Base-by-base conservation (phyloP, 2,888 invertebrate species). In the Acanthococcus lagerstroemiae region DNA sequence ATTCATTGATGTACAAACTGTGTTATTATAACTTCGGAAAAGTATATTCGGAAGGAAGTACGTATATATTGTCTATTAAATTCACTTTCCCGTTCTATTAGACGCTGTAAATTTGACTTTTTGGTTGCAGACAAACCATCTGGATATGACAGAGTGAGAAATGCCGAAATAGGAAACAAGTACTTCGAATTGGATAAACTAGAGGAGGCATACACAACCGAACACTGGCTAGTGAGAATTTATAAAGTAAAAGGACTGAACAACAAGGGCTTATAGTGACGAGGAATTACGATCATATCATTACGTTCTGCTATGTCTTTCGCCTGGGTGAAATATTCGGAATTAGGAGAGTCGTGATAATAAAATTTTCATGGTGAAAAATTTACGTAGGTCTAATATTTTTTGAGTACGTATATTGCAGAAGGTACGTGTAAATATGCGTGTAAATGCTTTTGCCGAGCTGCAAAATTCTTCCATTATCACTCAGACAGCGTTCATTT, bases 1-100 rank as follows among this genome's bases (percentile, higher is more conserved):
- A 99, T 80, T 96, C 94, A 74, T 84, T 97, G 69, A 99, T 97
- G 97, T 97, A 99, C 81, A 99, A 97, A 81, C 91, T 99, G 90
- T 95, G 95, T 79, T 99, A 97, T 77, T 96, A 99, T 79, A 85
- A 93, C 74, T 99, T 97, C 77, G 96, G 95, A 0, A 89, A 90
- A 73, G 90, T 95, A 69, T 95, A 94, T 76, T 95, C 95, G 0
- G 95, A 96, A 80, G 91, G 90, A 73, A 88, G 90, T 86, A 71
- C 76, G 78, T 71, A 52, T 25, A 30, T 30, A 3, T 65, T 30
- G 25, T 61, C 7, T 12, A n/a, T 21, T 19, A 60, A n/a, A n/a
- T n/a, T n/a, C n/a, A n/a, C n/a, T n/a, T n/a, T n/a, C n/a, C n/a
- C n/a, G 15, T 52, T 22, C 66, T 25, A 5, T n/a, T 3, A n/a